Evolutionary conservation across 1,140 invertebrate species (phyloP), one percentile per base, ranked within the genome.

Genomic region (Mylabris phalerata): DNA sequence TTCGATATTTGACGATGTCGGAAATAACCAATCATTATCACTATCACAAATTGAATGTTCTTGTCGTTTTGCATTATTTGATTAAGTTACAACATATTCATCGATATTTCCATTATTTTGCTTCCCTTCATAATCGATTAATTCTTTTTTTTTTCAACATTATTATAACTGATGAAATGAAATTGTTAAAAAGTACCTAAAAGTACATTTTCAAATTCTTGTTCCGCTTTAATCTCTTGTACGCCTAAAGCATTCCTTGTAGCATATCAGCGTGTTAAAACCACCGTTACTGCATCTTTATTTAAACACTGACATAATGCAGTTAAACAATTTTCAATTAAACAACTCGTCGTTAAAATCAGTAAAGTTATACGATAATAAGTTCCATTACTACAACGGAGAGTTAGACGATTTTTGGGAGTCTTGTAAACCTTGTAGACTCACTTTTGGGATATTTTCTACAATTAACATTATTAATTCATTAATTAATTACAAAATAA

Each of bases 201-300:
- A 67, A 63, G 50, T 41, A 51, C 50, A 61, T 40, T 72, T 2
- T 84, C 80, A 73, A 97, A 95, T 74, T 96, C 93, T 61, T 88
- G 82, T 61, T 82, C 79, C 0, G 82, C 81, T 32, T 85, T 86
- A 45, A 90, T 79, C 64, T 93, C 86, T 63, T 87, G 82, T 0
- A 88, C 85, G 0, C 92, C 92, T 0, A 92, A 90, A 3, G 90
- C 87, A 79, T 95, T 95, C 47, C 91, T 77, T 1, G 84, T 81
- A 0, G 87, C 84, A 69, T 94, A 96, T 92, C 93, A 96, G 70
- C 86, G 87, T 39, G 87, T 83, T 45, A 93, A 78, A 1, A 94
- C 75, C 67, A 88, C 84, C 68, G 93, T 82, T 19, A 86, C 84
- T 26, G 86, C 69, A 61, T 93, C 89, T 65, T 80, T 80, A 24